Evolutionary conservation across 2,797 vertebrate species (phyloP), one percentile per base, ranked within the genome.

Genomic region (Notamacropus eugenii): DNA sequence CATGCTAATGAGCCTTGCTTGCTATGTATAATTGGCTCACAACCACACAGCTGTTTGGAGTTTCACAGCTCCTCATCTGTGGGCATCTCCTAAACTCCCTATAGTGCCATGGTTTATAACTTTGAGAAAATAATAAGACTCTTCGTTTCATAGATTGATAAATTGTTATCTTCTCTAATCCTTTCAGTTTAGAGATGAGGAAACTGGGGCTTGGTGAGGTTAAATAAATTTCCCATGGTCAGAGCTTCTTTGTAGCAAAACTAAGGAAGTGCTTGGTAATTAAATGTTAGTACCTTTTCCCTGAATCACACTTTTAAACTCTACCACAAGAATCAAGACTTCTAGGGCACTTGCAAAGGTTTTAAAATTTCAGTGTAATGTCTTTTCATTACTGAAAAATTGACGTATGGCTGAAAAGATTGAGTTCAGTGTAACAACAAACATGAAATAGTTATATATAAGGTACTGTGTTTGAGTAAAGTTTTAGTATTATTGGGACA

Each of bases 381-480:
- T 34, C 59, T 82, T 90, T 94, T 96, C 74, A 62, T 94, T 92
- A 93, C 94, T 96, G 92, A 94, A 94, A 95, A 90, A 87, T 92
- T 91, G 92, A n/a, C 59, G 55, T 94, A 29, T 55, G 31, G 59
- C 27, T 87, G 50, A 87, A 46, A 87, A 87, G 24, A 9, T 46
- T 50, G 40, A 50, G 27, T 87, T 87, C 74, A 87, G 22, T 87
- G 50, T 87, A 87, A 87, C 40, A 87, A 50, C 22, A 87, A 87
- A 46, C 40, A 87, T 87, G 40, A 50, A 87, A 40, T 87, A 87
- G 9, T 87, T 87, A 46, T 27, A 27, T 50, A 3, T 50, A 87
- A 50, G 40, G 24, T 87, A 50, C 9, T 0, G 24, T 50, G 10
- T 87, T 87, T 28, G 40, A 87, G 22, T 87, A 87, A 87, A 27